Percentiles rank a stretch among this genome's conserved stretches.
These are phyloP conservation scores for Brotula barbata DNA, from an alignment of 2,797 vertebrate species.

Conservation along the genomic window DNA sequence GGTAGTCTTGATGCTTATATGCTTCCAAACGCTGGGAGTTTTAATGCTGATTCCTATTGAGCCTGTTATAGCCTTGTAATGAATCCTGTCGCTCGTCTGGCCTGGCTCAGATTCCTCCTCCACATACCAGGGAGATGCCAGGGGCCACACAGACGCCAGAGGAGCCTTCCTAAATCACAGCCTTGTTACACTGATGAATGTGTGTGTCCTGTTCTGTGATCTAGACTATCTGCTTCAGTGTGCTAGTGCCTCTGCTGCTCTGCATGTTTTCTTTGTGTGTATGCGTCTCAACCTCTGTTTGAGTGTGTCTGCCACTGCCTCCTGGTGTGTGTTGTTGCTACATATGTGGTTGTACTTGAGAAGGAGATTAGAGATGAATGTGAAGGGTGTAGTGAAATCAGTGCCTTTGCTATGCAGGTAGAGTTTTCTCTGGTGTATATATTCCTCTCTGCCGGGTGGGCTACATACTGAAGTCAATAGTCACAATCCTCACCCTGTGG, in stretches of 20 bases:
- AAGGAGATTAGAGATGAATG: conserved; percentile 56
- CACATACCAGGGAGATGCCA: conserved; percentile 80
- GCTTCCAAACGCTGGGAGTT: conserved; percentile 57
- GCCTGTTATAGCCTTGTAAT: conserved; percentile 73
- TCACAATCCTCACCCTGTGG: conserved; percentile 64
- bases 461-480: conserved; percentile 64
- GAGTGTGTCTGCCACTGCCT: conserved; percentile 13
- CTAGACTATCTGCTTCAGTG: conserved; percentile 68
- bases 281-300: conserved; percentile 24
- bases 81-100: conserved; percentile 76
- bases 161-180: conserved; percentile 82
- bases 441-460: conserved; percentile 49
- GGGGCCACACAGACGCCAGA: conserved; percentile 79
- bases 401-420: conserved; percentile 56
- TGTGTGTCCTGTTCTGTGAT: conserved; percentile 76
- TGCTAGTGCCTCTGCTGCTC: conserved; percentile 48
- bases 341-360: conserved; percentile 49
- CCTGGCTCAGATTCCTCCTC: conserved; percentile 79
- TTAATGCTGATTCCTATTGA: conserved; percentile 69
- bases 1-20: conserved; percentile 44
- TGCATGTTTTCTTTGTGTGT: conserved; percentile 61
- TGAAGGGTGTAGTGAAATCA: conserved; percentile 53
- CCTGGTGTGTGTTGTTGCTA: conserved; percentile 29
- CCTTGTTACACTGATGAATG: conserved; percentile 81
- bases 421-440: conserved; percentile 51